Evolutionary conservation across 2,797 vertebrate species (phyloP).

Genomic region (Halcyon smyrnensis): DNA sequence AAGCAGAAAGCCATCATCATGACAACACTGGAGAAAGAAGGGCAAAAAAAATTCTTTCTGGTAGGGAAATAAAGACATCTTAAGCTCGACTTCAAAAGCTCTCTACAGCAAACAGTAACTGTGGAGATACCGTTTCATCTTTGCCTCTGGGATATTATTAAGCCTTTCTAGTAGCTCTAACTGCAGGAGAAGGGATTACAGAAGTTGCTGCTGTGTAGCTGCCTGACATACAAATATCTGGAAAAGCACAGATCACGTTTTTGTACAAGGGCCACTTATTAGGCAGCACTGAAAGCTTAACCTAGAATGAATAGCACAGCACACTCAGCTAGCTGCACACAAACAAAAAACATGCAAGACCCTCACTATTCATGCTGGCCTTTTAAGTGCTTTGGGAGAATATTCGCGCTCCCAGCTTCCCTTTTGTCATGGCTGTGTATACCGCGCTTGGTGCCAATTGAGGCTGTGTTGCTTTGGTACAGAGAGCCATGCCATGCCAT

Average conservation of each 20-base stretch:
- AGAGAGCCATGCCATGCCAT: constrained; percentile 19
- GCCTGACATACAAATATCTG: constrained; percentile 83
- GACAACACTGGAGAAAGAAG: constrained; percentile 77
- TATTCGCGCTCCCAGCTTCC: background rate
- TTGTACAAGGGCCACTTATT: constrained; percentile 78
- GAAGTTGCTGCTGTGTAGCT: constrained; percentile 85
- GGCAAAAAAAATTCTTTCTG: constrained; percentile 80
- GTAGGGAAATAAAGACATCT: constrained; percentile 98
- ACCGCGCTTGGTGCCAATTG: background rate
- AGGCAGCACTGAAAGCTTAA: constrained; percentile 74
- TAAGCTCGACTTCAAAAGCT: constrained; percentile 95
- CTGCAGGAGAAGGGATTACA: constrained; percentile 88
- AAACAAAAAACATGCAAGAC: constrained; percentile 62
- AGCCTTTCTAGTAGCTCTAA: constrained; percentile 91
- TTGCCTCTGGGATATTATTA: constrained; percentile 98
- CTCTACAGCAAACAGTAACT: constrained; percentile 94
- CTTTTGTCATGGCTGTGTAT: constrained; percentile 48
- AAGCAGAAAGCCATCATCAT: constrained; percentile 80
- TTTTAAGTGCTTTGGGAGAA: constrained; percentile 60
- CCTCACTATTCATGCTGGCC: constrained; percentile 42
- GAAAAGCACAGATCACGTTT: constrained; percentile 78
- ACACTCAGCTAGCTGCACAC: constrained; percentile 31
- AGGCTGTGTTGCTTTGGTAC: constrained; percentile 17
- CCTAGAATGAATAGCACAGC: constrained; percentile 69
- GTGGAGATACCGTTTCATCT: constrained; percentile 94